A percentile compares a stretch with the other conserved stretches of the same genome.
phyloP scores from a whole-genome alignment of 2,888 invertebrate species.

The Neelides folsomi region DNA sequence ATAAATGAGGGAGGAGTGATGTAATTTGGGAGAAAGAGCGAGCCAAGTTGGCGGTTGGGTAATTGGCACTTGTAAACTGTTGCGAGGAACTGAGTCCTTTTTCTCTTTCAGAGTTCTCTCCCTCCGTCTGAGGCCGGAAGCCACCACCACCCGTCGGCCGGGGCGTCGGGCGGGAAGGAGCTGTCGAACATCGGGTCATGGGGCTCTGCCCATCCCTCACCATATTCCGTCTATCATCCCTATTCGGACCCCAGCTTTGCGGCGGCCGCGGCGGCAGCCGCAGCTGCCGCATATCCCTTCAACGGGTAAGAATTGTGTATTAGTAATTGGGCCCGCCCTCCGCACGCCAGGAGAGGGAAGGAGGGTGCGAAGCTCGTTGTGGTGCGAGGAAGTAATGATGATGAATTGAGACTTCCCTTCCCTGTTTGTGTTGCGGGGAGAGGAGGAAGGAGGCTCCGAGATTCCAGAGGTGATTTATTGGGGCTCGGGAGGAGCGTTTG shows the following conservation, averaged over 20 bases:
- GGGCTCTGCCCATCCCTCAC: conserved; percentile 67
- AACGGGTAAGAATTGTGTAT: conserved; percentile 63
- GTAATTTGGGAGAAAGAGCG: conserved; percentile 2
- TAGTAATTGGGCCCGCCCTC: conserved; percentile 20
- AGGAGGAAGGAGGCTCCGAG: too few relatives aligned
- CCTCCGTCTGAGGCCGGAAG: too few relatives aligned
- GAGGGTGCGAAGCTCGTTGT: too few relatives aligned
- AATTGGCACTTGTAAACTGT: not conserved
- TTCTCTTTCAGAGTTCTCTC: too few relatives aligned
- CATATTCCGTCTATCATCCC: conserved; percentile 67
- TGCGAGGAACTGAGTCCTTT: conserved; percentile 6
- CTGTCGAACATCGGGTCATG: conserved; percentile 37
- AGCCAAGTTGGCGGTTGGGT: conserved; percentile 2
- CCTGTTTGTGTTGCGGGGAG: too few relatives aligned
- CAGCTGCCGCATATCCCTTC: conserved; percentile 85
- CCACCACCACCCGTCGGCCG: conserved; percentile 10
- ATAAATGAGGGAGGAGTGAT: conserved; percentile 4
- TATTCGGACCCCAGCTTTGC: conserved; percentile 49
- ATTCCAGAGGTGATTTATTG: too few relatives aligned
- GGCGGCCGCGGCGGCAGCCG: conserved; percentile 43
- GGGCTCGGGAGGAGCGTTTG: too few relatives aligned
- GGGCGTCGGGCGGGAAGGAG: conserved; percentile 39
- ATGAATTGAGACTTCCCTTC: too few relatives aligned
- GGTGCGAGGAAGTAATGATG: too few relatives aligned
- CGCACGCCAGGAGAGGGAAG: too few relatives aligned